phyloP scores from a whole-genome alignment of 64 coral and sea anemone genomes.

The Montipora capricornis region DNA sequence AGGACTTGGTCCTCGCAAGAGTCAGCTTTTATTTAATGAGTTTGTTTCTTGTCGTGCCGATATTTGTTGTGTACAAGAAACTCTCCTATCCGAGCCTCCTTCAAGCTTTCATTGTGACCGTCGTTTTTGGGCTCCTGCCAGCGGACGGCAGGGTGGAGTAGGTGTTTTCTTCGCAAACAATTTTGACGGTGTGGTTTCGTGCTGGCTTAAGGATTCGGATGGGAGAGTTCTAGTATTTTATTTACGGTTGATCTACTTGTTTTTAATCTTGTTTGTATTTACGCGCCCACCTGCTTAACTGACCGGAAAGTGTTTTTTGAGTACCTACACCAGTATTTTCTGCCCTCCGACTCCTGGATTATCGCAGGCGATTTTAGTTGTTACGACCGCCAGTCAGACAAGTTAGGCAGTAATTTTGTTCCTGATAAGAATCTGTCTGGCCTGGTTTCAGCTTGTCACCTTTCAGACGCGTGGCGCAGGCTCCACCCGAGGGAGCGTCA shows the following conservation, averaged over 20 bases:
- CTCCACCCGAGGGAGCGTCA: neutral
- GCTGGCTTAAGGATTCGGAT: no score
- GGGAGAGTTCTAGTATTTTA: neutral
- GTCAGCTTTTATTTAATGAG: no score
- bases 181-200: no score
- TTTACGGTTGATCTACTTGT: no score
- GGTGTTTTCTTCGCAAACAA: no score
- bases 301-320: neutral
- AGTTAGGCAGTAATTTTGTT: neutral
- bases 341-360: neutral
- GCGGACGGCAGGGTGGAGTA: no score
- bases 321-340: neutral
- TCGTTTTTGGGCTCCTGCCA: no score
- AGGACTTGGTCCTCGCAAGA: no score
- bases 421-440: neutral
- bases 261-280: neutral
- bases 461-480: slow-evolving; percentile 9
- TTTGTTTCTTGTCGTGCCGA: no score
- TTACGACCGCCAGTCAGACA: neutral
- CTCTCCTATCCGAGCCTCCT: no score
- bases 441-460: neutral
- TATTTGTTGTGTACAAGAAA: no score
- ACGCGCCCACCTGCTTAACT: neutral
- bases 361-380: neutral
- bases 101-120: no score